Base-by-base conservation (phyloP, 1,140 invertebrate species). In the Helicorthomorpha holstii region DNA sequence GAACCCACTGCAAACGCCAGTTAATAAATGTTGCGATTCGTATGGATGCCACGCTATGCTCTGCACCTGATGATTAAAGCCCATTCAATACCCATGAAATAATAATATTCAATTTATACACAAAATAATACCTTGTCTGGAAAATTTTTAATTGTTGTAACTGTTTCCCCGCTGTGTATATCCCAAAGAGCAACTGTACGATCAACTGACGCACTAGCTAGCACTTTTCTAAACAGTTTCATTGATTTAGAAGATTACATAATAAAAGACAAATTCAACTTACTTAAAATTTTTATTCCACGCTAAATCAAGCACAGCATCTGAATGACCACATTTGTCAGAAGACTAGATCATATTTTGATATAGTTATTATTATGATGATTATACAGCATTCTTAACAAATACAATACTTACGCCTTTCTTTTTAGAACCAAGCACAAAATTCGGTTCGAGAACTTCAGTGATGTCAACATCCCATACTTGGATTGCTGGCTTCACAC, bases 381-480 rank as follows among this genome's bases (percentile, higher is more conserved):
- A 10, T 45, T 50, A 22, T 42, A 21, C 7, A 41, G 46, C 29
- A 27, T 47, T 41, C 34, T 46, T 43, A 53, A 51, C 23, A 19
- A 22, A 26, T 4, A 48, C 26, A 25, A 43, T 16, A 34, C 38
- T 43, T 56, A 21, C n/a, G 23, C 23, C 2, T 12, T n/a, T 57
- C 12, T 44, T 25, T 54, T 61, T 61, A 10, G 47, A 52, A 21
- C 75, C 72, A 2, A 96, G 69, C 58, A 76, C 80, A 59, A 82
- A 83, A 0, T 79, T 80, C 34, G 93, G 89, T 64, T 92, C 87
- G 21, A 95, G 68, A 55, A 79, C 80, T 63, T 95, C 85, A 49
- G 94, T 78, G 48, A 97, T 74, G 70, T 97, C 92, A 27, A 97
- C 67, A 67, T 98, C 90, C 92, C 92, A 97, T 12, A 97, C 76